Evolutionary conservation across 2,113 vertebrate species (phyloP), one percentile per base, ranked within the genome.

Genomic region (Microtus ochrogaster): DNA sequence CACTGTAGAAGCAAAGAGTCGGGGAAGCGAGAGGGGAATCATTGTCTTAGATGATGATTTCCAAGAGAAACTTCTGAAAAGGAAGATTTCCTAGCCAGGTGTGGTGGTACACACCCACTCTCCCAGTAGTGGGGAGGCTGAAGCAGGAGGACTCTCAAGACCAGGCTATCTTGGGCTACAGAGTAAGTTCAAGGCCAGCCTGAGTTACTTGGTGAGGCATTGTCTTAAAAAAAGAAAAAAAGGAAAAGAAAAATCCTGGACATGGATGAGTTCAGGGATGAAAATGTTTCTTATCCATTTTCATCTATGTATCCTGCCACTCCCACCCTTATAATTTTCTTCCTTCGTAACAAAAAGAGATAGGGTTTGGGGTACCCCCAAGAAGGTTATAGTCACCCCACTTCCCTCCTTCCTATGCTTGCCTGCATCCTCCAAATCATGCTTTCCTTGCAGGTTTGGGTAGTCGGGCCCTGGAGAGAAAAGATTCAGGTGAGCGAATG

Each of bases 401-500:
- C 92, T 39, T 36, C 17, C 70, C 76, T 30, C n/a, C 2, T 44
- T 5, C 41, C 66, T 65, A 68, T 76, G 49, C 91, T 78, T 74
- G 41, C 97, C 79, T 95, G 91, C 93, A 72, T 97, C 96, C 97
- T 79, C 96, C 96, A 82, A 97, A 97, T 96, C 94, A 96, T 97
- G 98, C 98, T 99, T 99, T 99, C 98, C 99, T 99, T 99, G 99
- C 99, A 99, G 99, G 99, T 99, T 98, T 99, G 99, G 99, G 98
- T 98, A 98, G 99, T 98, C 98, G 99, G 98, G 98, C 99, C 98
- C 98, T 97, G 97, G 99, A 98, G 97, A 99, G 99, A 98, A 99
- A 99, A 98, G 99, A 99, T 98, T 99, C 99, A 99, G 99, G 99
- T 99, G 98, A 99, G 99, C 98, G 1, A 39, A 30, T 0, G 92